A percentile compares a stretch with the other conserved stretches of the same genome.
Evolutionary conservation across 2,113 vertebrate genomes (phyloP).

Genomic region (Corythornis vintsioides): DNA sequence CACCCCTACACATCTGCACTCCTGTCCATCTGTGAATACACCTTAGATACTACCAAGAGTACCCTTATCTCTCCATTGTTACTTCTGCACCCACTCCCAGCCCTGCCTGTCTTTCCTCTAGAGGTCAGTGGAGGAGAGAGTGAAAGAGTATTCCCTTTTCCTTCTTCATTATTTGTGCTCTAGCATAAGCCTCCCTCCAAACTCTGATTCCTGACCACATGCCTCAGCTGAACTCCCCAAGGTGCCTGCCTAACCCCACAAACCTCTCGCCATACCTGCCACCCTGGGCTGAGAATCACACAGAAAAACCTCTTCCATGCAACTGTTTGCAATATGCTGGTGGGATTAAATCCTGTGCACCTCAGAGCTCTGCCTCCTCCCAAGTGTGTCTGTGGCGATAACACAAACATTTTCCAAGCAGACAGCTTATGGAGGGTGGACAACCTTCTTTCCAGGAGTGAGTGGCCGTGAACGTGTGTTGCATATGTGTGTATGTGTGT

Average conservation of each 20-base stretch:
- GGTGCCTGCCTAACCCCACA: background rate
- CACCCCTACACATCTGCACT: background rate
- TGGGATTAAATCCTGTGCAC: background rate
- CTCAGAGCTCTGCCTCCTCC: background rate
- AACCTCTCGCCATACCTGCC: background rate
- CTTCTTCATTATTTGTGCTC: background rate
- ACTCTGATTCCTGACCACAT: background rate
- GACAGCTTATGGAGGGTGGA: background rate
- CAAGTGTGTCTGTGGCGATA: background rate
- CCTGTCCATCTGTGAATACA: background rate
- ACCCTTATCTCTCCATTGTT: background rate
- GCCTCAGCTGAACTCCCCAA: background rate
- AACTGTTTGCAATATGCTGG: background rate
- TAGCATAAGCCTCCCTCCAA: background rate
- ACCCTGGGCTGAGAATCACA: background rate
- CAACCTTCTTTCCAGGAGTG: background rate
- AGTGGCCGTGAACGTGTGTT: accelerated
- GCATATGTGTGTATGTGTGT: accelerated
- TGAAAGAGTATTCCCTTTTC: background rate
- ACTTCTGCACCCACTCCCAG: background rate
- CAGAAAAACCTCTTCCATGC: background rate
- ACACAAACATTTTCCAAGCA: background rate
- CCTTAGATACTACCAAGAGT: background rate
- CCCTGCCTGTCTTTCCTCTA: background rate
- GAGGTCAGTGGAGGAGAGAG: background rate